These are phyloP conservation scores for Atopsyche davidsoni DNA, from an alignment of 1,140 invertebrate genomes.

Conservation along the genomic window DNA sequence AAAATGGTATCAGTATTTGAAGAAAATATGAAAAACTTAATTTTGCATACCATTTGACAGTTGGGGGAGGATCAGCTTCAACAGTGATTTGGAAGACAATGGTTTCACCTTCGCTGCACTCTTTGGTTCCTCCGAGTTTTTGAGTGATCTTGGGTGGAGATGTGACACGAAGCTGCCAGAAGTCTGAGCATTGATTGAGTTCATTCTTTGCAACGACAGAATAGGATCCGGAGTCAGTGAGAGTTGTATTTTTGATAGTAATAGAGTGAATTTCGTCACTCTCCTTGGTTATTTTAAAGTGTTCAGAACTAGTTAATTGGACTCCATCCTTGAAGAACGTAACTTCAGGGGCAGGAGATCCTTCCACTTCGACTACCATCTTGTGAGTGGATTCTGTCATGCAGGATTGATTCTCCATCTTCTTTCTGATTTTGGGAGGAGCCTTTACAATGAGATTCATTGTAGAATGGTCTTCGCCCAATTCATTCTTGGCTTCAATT, in stretches of 20 bases:
- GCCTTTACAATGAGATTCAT: conserved; percentile 72
- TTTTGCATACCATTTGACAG: conserved; percentile 66
- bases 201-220: conserved; percentile 88
- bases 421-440: conserved; percentile 76
- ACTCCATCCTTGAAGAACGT: conserved; percentile 84
- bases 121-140: conserved; percentile 58
- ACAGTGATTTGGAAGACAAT: conserved; percentile 76
- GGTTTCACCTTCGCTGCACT: conserved; percentile 71
- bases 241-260: conserved; percentile 70
- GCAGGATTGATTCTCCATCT: conserved; percentile 67
- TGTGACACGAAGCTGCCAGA: conserved; percentile 73
- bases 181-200: conserved; percentile 78
- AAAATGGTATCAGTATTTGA: no score
- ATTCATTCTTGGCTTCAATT: conserved; percentile 79
- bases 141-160: conserved; percentile 70
- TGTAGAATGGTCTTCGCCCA: conserved; percentile 73
- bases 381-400: conserved; percentile 62
- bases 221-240: conserved; percentile 90
- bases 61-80: conserved; percentile 74
- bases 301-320: conserved; percentile 60
- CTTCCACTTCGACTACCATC: conserved; percentile 76
- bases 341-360: conserved; percentile 72
- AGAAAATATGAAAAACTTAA: no score
- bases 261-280: conserved; percentile 61
- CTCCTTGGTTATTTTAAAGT: conserved; percentile 65